phyloP scores from a whole-genome alignment of 2,888 invertebrate genomes.

The Linnaemya tessellans region DNA sequence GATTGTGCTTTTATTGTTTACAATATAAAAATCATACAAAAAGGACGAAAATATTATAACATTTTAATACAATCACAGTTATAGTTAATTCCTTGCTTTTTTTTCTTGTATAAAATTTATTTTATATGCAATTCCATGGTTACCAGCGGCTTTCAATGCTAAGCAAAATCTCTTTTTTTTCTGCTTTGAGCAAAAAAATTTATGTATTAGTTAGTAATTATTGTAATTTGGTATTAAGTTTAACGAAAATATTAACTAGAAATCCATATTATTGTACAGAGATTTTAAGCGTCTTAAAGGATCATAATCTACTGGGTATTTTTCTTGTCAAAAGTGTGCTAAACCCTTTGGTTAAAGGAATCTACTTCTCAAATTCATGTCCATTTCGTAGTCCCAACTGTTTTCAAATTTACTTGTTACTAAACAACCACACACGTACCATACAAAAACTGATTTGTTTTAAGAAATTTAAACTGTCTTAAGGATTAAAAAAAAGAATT shows the following conservation, averaged over 20 bases:
- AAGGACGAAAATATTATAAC: slow-evolving; percentile 3
- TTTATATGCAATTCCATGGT: not conserved
- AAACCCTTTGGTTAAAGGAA: not conserved
- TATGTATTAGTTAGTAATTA: too few species aligned
- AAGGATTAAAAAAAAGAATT: not conserved
- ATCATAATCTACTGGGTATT: too few species aligned
- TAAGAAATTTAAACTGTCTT: slow-evolving; percentile 38
- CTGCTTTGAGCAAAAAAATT: not conserved
- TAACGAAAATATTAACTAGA: too few species aligned
- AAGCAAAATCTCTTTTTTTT: not conserved
- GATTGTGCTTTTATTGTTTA: slow-evolving; percentile 29
- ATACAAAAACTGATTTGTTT: slow-evolving; percentile 50
- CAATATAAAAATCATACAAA: slow-evolving; percentile 30
- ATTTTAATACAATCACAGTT: slow-evolving; percentile 52
- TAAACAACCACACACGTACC: slow-evolving; percentile 46
- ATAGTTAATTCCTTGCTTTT: not conserved
- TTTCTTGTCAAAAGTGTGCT: not conserved
- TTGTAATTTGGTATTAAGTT: too few species aligned
- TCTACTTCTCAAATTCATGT: not conserved
- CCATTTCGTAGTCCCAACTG: not conserved
- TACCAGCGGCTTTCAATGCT: slow-evolving; percentile 38
- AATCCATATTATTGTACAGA: too few species aligned
- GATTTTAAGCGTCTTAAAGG: too few species aligned
- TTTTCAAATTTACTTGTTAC: not conserved
- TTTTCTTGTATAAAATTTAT: not conserved